Evolutionary conservation across 2,797 vertebrate genomes (phyloP).

Genomic region (Tokudaia tokunoshimensis): DNA sequence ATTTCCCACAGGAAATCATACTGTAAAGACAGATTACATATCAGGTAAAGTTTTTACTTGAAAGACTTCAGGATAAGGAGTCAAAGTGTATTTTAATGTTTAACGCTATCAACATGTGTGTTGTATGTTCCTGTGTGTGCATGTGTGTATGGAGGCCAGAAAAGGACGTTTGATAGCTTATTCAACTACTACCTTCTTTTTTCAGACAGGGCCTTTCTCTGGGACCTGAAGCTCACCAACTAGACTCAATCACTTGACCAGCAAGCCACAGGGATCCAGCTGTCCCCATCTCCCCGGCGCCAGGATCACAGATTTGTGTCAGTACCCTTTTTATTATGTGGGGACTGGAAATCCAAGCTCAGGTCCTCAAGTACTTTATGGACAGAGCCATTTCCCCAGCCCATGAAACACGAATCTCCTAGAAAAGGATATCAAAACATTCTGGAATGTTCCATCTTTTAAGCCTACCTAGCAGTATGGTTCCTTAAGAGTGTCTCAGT

Average conservation of each 20-base stretch:
- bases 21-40: not conserved
- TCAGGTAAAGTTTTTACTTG: not conserved
- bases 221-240: not conserved
- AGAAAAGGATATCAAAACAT: slow-evolving; percentile 8
- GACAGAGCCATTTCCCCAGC: not conserved
- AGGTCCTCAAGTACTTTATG: not conserved
- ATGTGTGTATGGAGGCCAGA: not conserved
- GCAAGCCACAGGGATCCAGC: not conserved
- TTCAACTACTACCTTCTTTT: too few species aligned
- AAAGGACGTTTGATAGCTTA: not conserved
- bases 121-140: not conserved
- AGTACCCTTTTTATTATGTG: not conserved
- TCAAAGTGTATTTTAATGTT: slow-evolving; percentile 29
- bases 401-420: slow-evolving; percentile 1
- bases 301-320: not conserved
- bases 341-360: not conserved
- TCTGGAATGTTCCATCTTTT: not conserved
- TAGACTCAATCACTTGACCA: not conserved
- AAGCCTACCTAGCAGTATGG: slow-evolving; percentile 8
- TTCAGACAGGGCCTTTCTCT: not conserved
- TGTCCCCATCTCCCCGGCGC: not conserved
- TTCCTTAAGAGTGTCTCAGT: not conserved
- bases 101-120: not conserved
- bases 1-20: not conserved
- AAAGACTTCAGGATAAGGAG: slow-evolving; percentile 5